Evolutionary conservation across 92 coral and sea anemone species (phyloP).

Genomic region (Metridium senile): DNA sequence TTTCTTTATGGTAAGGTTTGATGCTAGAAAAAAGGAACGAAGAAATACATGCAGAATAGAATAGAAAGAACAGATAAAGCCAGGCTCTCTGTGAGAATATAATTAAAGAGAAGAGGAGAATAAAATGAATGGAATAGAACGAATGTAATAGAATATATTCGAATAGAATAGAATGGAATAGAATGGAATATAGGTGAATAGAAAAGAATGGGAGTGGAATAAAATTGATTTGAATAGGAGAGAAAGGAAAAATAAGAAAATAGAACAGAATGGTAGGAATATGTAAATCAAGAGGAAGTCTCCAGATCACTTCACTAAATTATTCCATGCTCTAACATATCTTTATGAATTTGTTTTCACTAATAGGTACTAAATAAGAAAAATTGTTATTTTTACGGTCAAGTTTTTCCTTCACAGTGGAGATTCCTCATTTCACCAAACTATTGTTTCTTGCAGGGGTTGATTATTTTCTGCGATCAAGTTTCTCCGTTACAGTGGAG

Average conservation of each 20-base stretch:
- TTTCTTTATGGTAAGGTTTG: constrained; percentile 77
- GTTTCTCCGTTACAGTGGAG: constrained; percentile 93
- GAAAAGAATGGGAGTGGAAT: background rate
- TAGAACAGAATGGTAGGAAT: background rate
- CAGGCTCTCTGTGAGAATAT: too few relatives aligned
- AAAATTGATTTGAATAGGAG: background rate
- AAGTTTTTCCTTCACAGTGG: too few relatives aligned
- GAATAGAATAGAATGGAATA: background rate
- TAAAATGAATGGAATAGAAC: background rate
- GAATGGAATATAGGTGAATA: background rate
- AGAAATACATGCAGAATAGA: too few relatives aligned
- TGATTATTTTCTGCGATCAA: constrained; percentile 82
- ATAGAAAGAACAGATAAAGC: too few relatives aligned
- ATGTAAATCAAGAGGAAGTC: background rate
- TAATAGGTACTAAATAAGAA: too few relatives aligned
- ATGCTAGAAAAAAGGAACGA: too few relatives aligned
- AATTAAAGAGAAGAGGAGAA: background rate
- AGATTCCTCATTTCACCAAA: too few relatives aligned
- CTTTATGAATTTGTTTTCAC: too few relatives aligned
- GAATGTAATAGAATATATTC: too few relatives aligned
- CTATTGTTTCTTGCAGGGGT: constrained; percentile 75
- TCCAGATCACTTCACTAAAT: too few relatives aligned
- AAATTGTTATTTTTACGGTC: too few relatives aligned
- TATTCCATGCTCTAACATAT: too few relatives aligned
- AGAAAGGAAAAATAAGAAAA: background rate